These are phyloP conservation scores for Plecotus auritus DNA, from an alignment of 2,113 vertebrate species.

Conservation along the genomic window DNA sequence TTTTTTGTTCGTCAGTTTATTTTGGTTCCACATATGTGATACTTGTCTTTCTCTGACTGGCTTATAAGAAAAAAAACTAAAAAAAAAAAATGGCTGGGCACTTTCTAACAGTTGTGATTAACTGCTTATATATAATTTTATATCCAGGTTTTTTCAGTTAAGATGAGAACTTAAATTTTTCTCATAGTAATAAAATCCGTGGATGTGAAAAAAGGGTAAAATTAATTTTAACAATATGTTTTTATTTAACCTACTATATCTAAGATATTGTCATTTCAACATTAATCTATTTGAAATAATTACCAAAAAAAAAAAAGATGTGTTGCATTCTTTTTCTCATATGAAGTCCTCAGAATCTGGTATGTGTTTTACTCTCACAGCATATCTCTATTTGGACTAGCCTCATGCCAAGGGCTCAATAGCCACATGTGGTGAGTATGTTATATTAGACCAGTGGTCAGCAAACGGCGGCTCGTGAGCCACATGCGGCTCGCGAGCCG, in stretches of 20 bases:
- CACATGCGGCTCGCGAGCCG: no score
- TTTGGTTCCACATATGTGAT: no score
- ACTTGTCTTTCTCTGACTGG: no score
- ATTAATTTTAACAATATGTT: neutral
- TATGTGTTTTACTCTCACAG: neutral
- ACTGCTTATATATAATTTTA: neutral
- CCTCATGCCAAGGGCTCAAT: neutral
- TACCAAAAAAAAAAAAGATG: neutral
- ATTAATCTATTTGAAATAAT: neutral
- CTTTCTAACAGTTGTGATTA: neutral
- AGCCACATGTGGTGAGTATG: neutral
- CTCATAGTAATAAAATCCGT: neutral
- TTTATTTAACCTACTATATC: neutral
- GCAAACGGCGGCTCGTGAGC: no score
- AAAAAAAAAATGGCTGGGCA: neutral
- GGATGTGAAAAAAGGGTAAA: neutral
- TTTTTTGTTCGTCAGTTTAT: no score
- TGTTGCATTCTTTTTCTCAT: neutral
- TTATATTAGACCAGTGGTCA: neutral
- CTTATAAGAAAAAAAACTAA: neutral
- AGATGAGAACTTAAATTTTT: neutral
- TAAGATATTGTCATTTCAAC: neutral
- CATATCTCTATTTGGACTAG: neutral
- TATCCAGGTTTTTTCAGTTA: neutral
- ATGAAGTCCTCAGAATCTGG: neutral